Base-by-base conservation (phyloP, 2,888 invertebrate genomes). In the Tetrapedia diversipes region DNA sequence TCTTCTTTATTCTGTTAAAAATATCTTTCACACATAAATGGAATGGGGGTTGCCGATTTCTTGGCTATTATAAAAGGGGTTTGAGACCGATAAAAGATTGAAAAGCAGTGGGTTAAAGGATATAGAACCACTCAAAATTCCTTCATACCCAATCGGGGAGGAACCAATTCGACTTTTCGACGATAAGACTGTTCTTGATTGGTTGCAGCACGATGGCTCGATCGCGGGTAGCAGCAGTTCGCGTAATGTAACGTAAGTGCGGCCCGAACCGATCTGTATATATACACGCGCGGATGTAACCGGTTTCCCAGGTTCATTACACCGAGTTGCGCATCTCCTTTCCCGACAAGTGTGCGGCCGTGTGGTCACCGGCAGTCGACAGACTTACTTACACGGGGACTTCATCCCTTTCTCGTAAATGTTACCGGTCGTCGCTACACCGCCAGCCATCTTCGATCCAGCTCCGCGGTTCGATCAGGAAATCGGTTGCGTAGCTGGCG, bases 251-350 rank as follows among this genome's bases (percentile, higher is more conserved):
- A 83, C 82, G 77, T 84, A 81, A 84, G 86, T 83, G 83, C 82
- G 81, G 81, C 77, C 81, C 84, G 83, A 88, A 87, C 84, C 86
- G 86, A 88, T 86, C 86, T 84, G 85, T 88, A 81, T 82, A 85
- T 82, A 88, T 85, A 87, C 81, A 82, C 83, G 81, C 77, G 86
- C 86, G 86, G 85, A 88, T 88, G 89, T 87, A 91, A 91, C 91
- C 91, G 91, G 91, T 91, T 91, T 89, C 85, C 89, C 89, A 91
- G 90, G 91, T 91, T 91, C 91, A 91, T 91, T 91, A 91, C 91
- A 89, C 91, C 84, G 86, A 70, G 77, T 86, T 86, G 88, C 89
- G 87, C 89, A 89, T 90, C 89, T 90, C 90, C 90, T 90, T 89
- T 90, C 89, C 88, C 88, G 89, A 89, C 90, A 90, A 89, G 88